Evolutionary conservation across 2,113 vertebrate genomes (phyloP).

Genomic region (Gulo gulo): DNA sequence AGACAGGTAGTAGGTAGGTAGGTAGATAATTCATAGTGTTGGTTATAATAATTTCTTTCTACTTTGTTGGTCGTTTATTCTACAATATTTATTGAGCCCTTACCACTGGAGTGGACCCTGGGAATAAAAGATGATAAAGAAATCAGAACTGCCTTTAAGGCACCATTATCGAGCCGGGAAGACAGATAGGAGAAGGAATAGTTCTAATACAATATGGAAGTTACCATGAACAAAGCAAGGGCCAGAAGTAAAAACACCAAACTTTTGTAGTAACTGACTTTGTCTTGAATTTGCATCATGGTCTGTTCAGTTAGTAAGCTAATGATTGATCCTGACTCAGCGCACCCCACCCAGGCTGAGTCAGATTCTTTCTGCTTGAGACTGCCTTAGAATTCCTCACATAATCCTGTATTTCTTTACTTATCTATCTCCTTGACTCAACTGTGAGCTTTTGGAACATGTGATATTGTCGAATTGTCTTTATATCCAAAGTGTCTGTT

Average conservation of each 20-base stretch:
- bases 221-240: background rate
- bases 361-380: background rate
- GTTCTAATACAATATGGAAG: background rate
- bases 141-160: background rate
- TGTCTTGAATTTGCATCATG: background rate
- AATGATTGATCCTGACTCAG: background rate
- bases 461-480: background rate
- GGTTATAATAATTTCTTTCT: background rate
- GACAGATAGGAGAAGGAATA: background rate
- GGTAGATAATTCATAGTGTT: background rate
- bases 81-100: background rate
- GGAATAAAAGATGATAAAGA: constrained; percentile 19
- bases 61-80: background rate
- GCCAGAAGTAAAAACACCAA: background rate
- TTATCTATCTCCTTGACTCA: background rate
- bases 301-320: background rate
- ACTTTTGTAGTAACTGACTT: background rate
- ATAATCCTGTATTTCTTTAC: background rate
- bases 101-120: background rate
- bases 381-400: background rate
- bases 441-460: background rate
- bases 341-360: background rate
- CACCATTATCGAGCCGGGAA: background rate
- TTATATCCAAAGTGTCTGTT: background rate
- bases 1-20: background rate